Percentiles rank a stretch among this genome's conserved stretches.
Evolutionary conservation across 1,140 invertebrate species (phyloP).

Genomic region (Schlechtendalia chinensis): DNA sequence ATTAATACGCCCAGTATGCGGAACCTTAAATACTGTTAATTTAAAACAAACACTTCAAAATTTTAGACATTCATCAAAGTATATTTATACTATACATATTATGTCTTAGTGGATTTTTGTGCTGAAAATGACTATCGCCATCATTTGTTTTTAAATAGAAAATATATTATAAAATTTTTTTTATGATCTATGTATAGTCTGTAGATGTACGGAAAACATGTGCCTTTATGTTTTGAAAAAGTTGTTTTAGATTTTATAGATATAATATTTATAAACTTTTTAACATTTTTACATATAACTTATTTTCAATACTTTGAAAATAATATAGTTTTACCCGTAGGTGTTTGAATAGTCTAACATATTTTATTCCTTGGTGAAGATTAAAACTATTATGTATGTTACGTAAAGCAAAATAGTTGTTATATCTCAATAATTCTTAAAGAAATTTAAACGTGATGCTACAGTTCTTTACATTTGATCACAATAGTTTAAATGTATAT

Average conservation of each 20-base stretch:
- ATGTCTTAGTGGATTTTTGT: background rate
- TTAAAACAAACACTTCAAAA: background rate
- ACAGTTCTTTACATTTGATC: too few relatives aligned
- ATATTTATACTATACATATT: too few relatives aligned
- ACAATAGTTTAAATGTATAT: too few relatives aligned
- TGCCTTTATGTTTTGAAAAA: slow-evolving; percentile 1
- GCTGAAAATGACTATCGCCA: background rate
- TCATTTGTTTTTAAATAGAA: background rate
- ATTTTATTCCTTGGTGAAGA: too few relatives aligned
- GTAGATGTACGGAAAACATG: slow-evolving; percentile 16
- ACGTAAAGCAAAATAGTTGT: background rate
- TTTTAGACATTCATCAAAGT: background rate
- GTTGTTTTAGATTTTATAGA: slow-evolving; percentile 18
- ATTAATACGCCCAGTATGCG: background rate
- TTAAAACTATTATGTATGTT: background rate
- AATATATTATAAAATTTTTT: slow-evolving; percentile 30
- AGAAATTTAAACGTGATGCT: too few relatives aligned
- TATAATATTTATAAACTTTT: slow-evolving; percentile 4
- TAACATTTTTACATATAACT: background rate
- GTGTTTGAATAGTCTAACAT: background rate
- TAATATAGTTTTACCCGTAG: background rate
- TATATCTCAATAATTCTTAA: background rate
- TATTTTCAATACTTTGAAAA: slow-evolving; percentile 22
- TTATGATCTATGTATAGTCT: background rate
- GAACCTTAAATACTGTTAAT: background rate